Conservation (phyloP, 2,113 vertebrate genomes). For the Salvelinus sp. region DNA sequence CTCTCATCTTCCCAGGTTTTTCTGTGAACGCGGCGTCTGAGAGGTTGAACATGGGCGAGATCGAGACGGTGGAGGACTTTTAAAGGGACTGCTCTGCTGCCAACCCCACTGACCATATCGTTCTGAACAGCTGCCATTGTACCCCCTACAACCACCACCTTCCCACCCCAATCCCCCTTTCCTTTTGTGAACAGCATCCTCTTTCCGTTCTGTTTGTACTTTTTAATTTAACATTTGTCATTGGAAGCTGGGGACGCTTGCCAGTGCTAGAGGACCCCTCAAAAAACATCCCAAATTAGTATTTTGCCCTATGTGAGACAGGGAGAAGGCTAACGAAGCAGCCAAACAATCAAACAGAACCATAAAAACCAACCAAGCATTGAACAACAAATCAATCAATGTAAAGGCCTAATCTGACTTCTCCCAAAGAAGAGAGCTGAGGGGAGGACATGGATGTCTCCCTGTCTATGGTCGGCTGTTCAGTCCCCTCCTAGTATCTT, state of each 20-base stretch:
- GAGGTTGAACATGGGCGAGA: slow-evolving; percentile 98
- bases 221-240: slow-evolving; percentile 2
- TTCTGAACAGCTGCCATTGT: slow-evolving; percentile 67
- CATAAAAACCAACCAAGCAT: not conserved
- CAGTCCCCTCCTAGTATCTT: not conserved
- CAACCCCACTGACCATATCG: slow-evolving; percentile 65
- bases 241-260: slow-evolving; percentile 19
- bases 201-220: slow-evolving; percentile 17
- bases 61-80: slow-evolving; percentile 94
- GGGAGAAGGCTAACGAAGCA: not conserved
- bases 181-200: slow-evolving; percentile 8
- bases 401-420: not conserved
- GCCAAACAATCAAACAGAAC: slow-evolving; percentile 2
- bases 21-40: slow-evolving; percentile 98
- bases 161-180: slow-evolving; percentile 14
- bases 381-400: not conserved
- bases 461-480: not conserved
- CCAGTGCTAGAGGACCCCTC: slow-evolving; percentile 13
- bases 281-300: not conserved
- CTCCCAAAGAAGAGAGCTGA: slow-evolving; percentile 2
- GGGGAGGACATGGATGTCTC: slow-evolving; percentile 1
- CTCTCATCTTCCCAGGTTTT: slow-evolving; percentile 79
- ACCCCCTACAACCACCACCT: not conserved
- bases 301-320: not conserved
- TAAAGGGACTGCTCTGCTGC: slow-evolving; percentile 76